Percentiles rank a stretch among this genome's conserved stretches.
Evolutionary conservation across 2,113 vertebrate genomes (phyloP).

Genomic region (Amphilophus citrinellus): DNA sequence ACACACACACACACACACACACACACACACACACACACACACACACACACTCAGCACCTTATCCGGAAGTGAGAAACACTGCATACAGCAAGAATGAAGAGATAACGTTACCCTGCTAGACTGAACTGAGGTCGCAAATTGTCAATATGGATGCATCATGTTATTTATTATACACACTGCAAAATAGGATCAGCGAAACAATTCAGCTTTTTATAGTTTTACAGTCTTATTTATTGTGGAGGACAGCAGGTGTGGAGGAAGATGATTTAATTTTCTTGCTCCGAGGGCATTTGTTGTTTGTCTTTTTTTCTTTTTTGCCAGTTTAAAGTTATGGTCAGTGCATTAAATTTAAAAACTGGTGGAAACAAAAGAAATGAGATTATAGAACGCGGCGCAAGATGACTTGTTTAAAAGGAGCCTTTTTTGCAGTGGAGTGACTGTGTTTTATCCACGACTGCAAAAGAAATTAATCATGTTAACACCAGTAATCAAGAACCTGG

Average conservation of each 20-base stretch:
- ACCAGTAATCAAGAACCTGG: slow-evolving; percentile 69
- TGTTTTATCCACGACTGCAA: slow-evolving; percentile 72
- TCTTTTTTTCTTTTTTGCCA: neutral
- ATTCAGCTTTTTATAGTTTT: slow-evolving; percentile 21
- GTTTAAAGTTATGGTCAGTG: slow-evolving; percentile 13
- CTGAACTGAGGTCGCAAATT: slow-evolving; percentile 38
- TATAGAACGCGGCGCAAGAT: slow-evolving; percentile 5
- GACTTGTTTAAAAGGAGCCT: slow-evolving; percentile 22
- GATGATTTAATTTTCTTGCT: neutral
- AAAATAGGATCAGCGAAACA: slow-evolving; percentile 35
- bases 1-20: too few species aligned
- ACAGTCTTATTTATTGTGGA: slow-evolving; percentile 24
- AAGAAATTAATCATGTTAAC: slow-evolving; percentile 67
- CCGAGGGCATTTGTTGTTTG: slow-evolving; percentile 2
- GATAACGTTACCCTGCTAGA: slow-evolving; percentile 30
- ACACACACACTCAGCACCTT: slow-evolving; percentile 59
- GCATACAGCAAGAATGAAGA: slow-evolving; percentile 39
- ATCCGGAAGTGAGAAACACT: slow-evolving; percentile 45
- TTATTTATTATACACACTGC: slow-evolving; percentile 63
- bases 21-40: neutral
- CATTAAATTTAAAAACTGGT: slow-evolving; percentile 5
- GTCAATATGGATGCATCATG: slow-evolving; percentile 47
- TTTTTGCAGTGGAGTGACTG: slow-evolving; percentile 51
- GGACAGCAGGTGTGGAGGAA: neutral
- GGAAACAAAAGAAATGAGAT: neutral